Base-by-base conservation (phyloP, 2,888 invertebrate species). In the Hecatera dysodea region DNA sequence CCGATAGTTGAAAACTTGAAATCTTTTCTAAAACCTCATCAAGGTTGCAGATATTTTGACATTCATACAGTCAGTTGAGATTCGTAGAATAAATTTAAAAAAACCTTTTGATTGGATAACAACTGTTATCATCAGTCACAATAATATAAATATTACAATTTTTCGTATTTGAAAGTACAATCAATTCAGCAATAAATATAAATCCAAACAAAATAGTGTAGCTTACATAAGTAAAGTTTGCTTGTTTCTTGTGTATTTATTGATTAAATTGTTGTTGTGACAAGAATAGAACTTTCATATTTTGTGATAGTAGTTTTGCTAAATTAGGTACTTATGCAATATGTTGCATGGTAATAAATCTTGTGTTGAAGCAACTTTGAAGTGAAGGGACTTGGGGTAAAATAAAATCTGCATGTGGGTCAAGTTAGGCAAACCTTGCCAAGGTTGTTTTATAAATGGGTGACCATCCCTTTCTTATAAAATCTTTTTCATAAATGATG, bases 1-100 rank as follows among this genome's bases (percentile, higher is more conserved):
- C 57, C 33, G 56, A 72, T 67, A 71, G 59, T 55, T 61, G n/a
- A n/a, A n/a, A n/a, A n/a, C n/a, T n/a, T n/a, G n/a, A 39, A 77
- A 67, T 59, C 36, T 60, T 55, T 78, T 64, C 59, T 67, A 46
- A 29, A 62, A 68, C 60, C 48, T 48, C 46, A 57, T 65, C 50
- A 65, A 69, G 57, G 50, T 62, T 75, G 59, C 27, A 48, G 44
- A n/a, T 68, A 48, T 48, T 63, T 27, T 24, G 46, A 52, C 39
- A 59, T 46, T 27, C 22, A 0, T 72, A 53, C 11, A 56, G 36
- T 39, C n/a, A 50, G 36, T 72, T 11, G 22, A 19, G 11, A 50
- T 55, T 42, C 29, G 12, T 39, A 9, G 1, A 33, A 0, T 50
- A 50, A 61, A 11, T 36, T 69, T n/a, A n/a, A n/a, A n/a, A n/a